Conservation (phyloP, 2,888 invertebrate genomes). For the Tridacna crocea region DNA sequence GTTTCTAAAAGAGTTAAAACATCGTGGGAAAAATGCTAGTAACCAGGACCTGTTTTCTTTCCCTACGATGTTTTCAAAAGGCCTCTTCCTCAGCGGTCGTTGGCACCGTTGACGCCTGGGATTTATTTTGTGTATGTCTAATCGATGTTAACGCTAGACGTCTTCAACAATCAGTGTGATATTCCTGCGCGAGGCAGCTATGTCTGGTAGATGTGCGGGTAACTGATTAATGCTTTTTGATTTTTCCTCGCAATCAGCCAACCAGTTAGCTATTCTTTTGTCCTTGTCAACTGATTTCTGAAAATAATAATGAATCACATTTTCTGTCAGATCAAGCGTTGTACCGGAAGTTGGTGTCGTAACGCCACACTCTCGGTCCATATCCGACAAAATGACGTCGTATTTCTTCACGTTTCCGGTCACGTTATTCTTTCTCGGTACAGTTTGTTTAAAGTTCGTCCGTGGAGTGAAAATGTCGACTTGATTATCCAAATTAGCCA, state of each 20-base stretch:
- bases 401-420: slow-evolving; percentile 9
- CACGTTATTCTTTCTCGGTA: slow-evolving; percentile 4
- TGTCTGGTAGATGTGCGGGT: slow-evolving; percentile 52
- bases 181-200: slow-evolving; percentile 27
- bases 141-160: not conserved
- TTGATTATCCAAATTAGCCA: slow-evolving; percentile 17
- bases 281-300: slow-evolving; percentile 51
- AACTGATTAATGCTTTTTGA: slow-evolving; percentile 36
- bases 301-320: slow-evolving; percentile 50
- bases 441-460: slow-evolving; percentile 10
- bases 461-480: slow-evolving; percentile 15
- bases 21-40: too few relatives aligned
- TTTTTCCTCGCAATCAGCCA: slow-evolving; percentile 49
- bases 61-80: too few relatives aligned
- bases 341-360: slow-evolving; percentile 20
- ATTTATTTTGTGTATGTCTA: too few relatives aligned
- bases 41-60: too few relatives aligned
- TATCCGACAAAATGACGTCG: slow-evolving; percentile 48
- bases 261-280: slow-evolving; percentile 50
- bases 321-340: slow-evolving; percentile 45
- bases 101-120: too few relatives aligned
- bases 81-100: too few relatives aligned
- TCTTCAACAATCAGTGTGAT: slow-evolving; percentile 21
- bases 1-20: too few relatives aligned
- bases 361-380: slow-evolving; percentile 37